Evolutionary conservation across 1,140 invertebrate species (phyloP), one percentile per base, ranked within the genome.

Genomic region (Zeugodacus cucurbitae): DNA sequence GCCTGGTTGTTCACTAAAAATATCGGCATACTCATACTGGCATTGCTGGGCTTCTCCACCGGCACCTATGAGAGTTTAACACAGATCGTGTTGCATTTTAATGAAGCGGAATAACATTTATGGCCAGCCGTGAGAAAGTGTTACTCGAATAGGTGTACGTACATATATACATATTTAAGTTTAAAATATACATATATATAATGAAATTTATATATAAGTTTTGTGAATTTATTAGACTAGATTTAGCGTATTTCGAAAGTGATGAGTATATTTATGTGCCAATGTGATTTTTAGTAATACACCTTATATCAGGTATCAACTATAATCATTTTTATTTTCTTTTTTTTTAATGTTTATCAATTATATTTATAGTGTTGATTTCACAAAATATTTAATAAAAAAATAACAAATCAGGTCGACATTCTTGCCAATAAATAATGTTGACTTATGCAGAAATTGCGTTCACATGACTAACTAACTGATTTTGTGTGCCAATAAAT

Each of bases 21-120:
- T 90, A 87, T 94, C 3, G 64, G 95, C 29, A 96, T 97, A 26
- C 93, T 97, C 1, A 7, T 95, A 0, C 93, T 97, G 54, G 96
- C 96, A 0, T 62, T 97, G 1, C 89, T 96, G 44, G 96, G 97
- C 5, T 97, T 96, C 92, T 89, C 95, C 0, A 96, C 96, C 0
- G 97, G 97, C 48, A 96, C 96, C 0, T 97, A 96, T 90, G 95
- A 96, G 88, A 97, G 96, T 90, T 89, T 97, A 4, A 93, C 93
- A 2, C 92, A 95, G 20, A 96, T 97, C 86, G 89, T 96, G 26
- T 89, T 90, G 58, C 90, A 93, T 85, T 93, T 93, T 54, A 90
- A 91, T 20, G 90, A 92, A 87, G 88, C 90, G 22, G 10, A 87
- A 14, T 82, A 82, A 82, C 74, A 82, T 82, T 48, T 44, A 82